Conservation (phyloP, 2,797 vertebrate species). For the Anguilla marmorata region DNA sequence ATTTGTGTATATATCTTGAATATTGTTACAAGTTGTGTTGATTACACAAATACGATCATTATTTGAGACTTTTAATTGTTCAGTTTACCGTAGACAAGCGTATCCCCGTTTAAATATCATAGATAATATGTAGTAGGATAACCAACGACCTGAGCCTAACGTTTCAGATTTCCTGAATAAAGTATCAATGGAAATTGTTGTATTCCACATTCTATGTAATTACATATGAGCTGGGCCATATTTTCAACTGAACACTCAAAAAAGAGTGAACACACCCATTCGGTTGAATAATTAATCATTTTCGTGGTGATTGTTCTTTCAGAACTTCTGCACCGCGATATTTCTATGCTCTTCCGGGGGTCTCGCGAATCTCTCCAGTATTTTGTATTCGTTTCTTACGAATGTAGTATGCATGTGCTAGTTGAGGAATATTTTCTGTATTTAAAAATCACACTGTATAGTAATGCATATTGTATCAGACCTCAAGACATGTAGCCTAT, state of each 20-base stretch:
- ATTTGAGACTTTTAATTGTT: slow-evolving; percentile 1
- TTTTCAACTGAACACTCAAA: not conserved
- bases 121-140: not conserved
- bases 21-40: not conserved
- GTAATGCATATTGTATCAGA: not conserved
- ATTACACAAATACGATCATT: not conserved
- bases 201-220: not conserved
- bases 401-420: not conserved
- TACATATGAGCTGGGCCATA: not conserved
- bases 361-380: not conserved
- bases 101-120: not conserved
- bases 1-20: not conserved
- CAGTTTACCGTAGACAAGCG: not conserved
- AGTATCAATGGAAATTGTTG: not conserved
- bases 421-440: not conserved
- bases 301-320: not conserved
- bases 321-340: not conserved
- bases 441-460: not conserved
- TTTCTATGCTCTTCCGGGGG: not conserved
- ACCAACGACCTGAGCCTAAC: not conserved
- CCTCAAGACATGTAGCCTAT: not conserved
- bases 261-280: not conserved
- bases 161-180: not conserved
- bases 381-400: not conserved
- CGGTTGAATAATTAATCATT: not conserved